Conservation (phyloP, 2,888 invertebrate genomes). For the Cephus rjabovi region DNA sequence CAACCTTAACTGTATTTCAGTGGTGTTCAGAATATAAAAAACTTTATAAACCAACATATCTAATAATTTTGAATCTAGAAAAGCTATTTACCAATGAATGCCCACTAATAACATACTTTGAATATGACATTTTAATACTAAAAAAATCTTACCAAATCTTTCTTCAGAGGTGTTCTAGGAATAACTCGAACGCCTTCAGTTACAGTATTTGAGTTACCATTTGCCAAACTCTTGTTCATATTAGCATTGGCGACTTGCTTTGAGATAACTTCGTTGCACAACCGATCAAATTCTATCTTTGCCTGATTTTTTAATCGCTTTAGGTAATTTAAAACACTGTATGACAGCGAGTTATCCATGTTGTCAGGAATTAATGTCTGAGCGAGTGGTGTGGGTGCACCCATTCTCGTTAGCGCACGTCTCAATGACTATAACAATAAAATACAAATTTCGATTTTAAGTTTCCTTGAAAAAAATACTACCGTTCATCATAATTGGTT, state of each 20-base stretch:
- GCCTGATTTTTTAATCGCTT: conserved; percentile 96
- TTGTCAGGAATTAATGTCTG: conserved; percentile 91
- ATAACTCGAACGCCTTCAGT: conserved; percentile 83
- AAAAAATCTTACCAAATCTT: conserved; percentile 76
- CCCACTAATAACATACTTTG: background rate
- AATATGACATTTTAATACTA: background rate
- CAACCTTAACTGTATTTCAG: background rate
- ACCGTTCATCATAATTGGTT: background rate
- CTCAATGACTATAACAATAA: conserved; percentile 80
- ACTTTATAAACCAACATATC: background rate
- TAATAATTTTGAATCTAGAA: background rate
- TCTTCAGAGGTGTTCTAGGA: conserved; percentile 78
- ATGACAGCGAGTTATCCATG: conserved; percentile 92
- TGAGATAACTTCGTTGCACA: conserved; percentile 83
- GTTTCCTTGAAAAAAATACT: background rate
- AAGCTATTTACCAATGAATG: background rate
- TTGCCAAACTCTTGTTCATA: conserved; percentile 55
- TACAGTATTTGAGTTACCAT: conserved; percentile 67
- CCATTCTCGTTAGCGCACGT: conserved; percentile 91
- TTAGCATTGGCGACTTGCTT: conserved; percentile 68
- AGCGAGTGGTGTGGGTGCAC: conserved; percentile 84
- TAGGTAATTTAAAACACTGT: conserved; percentile 92
- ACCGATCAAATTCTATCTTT: conserved; percentile 88
- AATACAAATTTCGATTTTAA: conserved; percentile 11
- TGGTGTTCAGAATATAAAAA: background rate